Evolutionary conservation across 2,797 vertebrate species (phyloP).

Genomic region (Typhlichthys eigenmanni): DNA sequence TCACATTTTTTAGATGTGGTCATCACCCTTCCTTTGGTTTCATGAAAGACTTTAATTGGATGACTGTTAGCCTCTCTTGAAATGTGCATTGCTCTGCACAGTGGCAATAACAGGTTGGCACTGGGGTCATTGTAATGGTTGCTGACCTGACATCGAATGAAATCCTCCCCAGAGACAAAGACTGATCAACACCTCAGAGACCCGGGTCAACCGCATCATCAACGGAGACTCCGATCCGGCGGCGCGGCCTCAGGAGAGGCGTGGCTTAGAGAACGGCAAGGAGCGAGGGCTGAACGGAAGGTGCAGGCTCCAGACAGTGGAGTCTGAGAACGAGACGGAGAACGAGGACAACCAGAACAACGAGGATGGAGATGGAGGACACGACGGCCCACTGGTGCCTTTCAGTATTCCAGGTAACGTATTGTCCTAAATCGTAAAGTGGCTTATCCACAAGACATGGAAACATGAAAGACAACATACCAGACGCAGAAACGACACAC

Average conservation of each 20-base stretch:
- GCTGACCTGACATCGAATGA: background rate
- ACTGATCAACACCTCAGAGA: conserved; percentile 88
- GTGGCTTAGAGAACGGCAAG: conserved; percentile 85
- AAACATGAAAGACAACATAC: too few species aligned
- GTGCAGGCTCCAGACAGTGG: conserved; percentile 53
- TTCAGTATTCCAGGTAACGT: conserved; percentile 84
- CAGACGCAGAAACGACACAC: too few species aligned
- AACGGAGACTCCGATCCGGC: conserved; percentile 87
- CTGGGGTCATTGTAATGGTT: too few species aligned
- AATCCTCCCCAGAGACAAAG: conserved; percentile 83
- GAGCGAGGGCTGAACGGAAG: conserved; percentile 79
- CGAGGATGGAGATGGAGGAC: conserved; percentile 76
- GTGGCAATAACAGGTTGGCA: too few species aligned
- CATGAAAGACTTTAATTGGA: too few species aligned
- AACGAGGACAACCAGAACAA: conserved; percentile 88
- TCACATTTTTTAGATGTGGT: too few species aligned
- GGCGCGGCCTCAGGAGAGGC: conserved; percentile 81
- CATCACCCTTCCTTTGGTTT: too few species aligned
- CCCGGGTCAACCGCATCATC: conserved; percentile 70
- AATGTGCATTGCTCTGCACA: too few species aligned
- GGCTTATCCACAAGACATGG: too few species aligned
- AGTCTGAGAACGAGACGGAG: conserved; percentile 81
- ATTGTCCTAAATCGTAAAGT: background rate
- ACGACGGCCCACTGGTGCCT: conserved; percentile 83
- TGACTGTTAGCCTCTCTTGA: too few species aligned